phyloP scores from a whole-genome alignment of 2,888 invertebrate species.

The Lepidocyrtinus sp. region DNA sequence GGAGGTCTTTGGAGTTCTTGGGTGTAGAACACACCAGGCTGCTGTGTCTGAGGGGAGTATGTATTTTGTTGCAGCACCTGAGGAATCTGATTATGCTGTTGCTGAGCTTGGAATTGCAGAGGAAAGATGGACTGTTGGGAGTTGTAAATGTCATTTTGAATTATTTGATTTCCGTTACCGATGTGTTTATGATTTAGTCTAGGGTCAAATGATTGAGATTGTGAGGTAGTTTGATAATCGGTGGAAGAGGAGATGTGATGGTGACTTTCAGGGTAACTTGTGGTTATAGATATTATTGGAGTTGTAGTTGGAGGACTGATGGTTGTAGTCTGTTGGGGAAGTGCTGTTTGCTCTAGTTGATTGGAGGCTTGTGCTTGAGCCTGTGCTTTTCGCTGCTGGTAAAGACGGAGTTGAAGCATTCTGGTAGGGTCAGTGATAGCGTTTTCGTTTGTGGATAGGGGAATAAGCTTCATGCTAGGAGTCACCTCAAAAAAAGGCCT shows the following conservation, averaged over 20 bases:
- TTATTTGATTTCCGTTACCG: slow-evolving; percentile 15
- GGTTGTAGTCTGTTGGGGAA: slow-evolving; percentile 42
- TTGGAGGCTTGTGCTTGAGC: slow-evolving; percentile 42
- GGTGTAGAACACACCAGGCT: slow-evolving; percentile 38
- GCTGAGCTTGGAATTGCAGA: slow-evolving; percentile 31
- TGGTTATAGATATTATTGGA: slow-evolving; percentile 43
- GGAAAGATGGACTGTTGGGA: slow-evolving; percentile 41
- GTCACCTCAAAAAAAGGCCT: slow-evolving; percentile 63
- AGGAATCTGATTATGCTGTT: slow-evolving; percentile 34
- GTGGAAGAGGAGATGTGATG: slow-evolving; percentile 10
- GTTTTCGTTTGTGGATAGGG: slow-evolving; percentile 68
- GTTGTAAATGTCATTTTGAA: slow-evolving; percentile 39
- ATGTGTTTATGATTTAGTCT: slow-evolving; percentile 30
- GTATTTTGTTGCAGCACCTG: slow-evolving; percentile 6
- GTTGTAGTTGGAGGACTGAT: slow-evolving; percentile 48
- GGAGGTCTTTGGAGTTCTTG: slow-evolving; percentile 43
- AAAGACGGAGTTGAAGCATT: slow-evolving; percentile 48
- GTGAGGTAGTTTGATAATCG: slow-evolving; percentile 34
- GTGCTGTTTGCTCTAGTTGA: slow-evolving; percentile 41
- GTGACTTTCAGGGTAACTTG: slow-evolving; percentile 40
- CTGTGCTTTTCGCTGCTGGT: slow-evolving; percentile 42
- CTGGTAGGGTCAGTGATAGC: slow-evolving; percentile 66
- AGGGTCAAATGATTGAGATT: slow-evolving; percentile 16
- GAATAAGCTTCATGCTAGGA: slow-evolving; percentile 65
- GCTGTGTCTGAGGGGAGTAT: slow-evolving; percentile 21